Evolutionary conservation across 2,797 vertebrate genomes (phyloP), one percentile per base, ranked within the genome.

Genomic region (Trachops cirrhosus): DNA sequence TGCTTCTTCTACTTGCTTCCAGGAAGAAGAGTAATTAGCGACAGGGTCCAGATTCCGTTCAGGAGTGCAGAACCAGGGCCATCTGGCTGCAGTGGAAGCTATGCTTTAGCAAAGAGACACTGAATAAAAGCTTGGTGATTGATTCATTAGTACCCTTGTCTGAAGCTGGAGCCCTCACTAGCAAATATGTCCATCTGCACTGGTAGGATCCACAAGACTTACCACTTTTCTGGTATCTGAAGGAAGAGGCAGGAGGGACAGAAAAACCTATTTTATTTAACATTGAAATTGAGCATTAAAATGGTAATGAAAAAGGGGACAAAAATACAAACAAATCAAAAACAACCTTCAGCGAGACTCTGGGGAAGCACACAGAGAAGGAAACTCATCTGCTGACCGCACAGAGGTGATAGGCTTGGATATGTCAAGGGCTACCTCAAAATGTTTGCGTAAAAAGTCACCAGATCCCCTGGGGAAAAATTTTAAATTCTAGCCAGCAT

Each of bases 321-420:
- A 67, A 95, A 96, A 94, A 68, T 77, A 41, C 91, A 88, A 92
- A 26, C 29, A 70, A 95, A 52, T 32, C 16, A 74, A 68, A 87
- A 94, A 44, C n/a, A 85, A 37, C 26, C 26, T 2, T n/a, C n/a
- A 41, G 22, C 32, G 18, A 73, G 59, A 44, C 41, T 54, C 87
- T 77, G 41, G 67, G 39, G 21, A 87, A 29, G 10, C 12, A 22
- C 44, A n/a, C 39, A 75, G 44, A 75, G 77, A 70, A 50, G 52
- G 21, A 78, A 6, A 11, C 9, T 52, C 41, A 34, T 21, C 54
- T 70, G n/a, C 14, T 74, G 5, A 73, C 46, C 4, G 12, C 24
- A 26, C 11, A 39, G 9, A 21, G 24, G 44, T 19, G 32, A 90
- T 52, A 67, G 37, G 46, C n/a, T 59, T 22, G 84, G 73, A 21